Conservation (phyloP, 2,888 invertebrate genomes). For the Aphidoletes aphidimyza region DNA sequence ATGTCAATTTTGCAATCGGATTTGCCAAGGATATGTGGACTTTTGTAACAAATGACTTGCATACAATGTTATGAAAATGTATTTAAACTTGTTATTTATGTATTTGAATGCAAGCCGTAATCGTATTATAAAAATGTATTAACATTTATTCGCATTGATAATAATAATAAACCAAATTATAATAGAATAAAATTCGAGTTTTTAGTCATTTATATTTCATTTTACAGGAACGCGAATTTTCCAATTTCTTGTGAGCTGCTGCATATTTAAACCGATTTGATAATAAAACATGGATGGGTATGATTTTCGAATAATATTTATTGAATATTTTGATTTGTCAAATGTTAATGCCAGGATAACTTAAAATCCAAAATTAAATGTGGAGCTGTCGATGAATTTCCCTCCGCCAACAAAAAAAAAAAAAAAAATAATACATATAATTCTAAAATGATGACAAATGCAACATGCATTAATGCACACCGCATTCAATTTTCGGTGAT, state of each 20-base stretch:
- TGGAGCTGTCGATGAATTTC: neutral
- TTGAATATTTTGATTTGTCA: neutral
- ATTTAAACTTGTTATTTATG: constrained; percentile 24
- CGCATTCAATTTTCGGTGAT: neutral
- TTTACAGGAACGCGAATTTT: too few relatives aligned
- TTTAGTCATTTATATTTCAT: too few relatives aligned
- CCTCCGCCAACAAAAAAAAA: too few relatives aligned
- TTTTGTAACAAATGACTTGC: neutral
- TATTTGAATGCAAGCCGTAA: constrained; percentile 5
- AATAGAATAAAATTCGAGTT: neutral
- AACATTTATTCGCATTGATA: too few relatives aligned
- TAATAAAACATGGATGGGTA: neutral
- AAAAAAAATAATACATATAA: neutral
- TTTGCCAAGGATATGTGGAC: neutral
- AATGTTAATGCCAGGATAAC: neutral
- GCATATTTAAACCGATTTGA: too few relatives aligned
- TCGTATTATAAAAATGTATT: neutral
- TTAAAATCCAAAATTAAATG: constrained; percentile 1
- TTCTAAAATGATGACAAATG: neutral
- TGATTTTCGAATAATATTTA: constrained; percentile 5
- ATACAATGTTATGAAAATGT: neutral
- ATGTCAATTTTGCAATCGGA: neutral
- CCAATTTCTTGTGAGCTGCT: too few relatives aligned
- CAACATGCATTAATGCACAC: neutral
- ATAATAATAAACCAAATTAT: neutral